Conservation (phyloP, 2,888 invertebrate genomes). For the Tachina fera region DNA sequence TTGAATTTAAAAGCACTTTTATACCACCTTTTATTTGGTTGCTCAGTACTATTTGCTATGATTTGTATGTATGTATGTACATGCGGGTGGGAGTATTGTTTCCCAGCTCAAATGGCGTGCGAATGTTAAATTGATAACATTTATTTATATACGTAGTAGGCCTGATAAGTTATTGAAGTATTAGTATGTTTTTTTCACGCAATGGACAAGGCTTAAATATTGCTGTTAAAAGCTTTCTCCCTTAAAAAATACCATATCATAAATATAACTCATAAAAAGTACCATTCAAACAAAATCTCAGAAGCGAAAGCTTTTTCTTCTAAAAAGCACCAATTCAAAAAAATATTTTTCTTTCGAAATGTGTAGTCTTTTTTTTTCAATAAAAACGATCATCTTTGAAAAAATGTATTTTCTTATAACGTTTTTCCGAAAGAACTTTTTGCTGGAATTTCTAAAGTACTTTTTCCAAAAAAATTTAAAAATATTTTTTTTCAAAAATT, state of each 20-base stretch:
- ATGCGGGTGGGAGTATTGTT: not conserved
- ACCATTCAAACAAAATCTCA: too few species aligned
- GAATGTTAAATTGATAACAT: slow-evolving; percentile 2
- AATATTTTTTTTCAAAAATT: too few species aligned
- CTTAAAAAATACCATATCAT: not conserved
- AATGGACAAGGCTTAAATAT: not conserved
- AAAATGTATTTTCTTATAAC: too few species aligned
- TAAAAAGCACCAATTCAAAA: too few species aligned
- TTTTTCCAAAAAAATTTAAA: too few species aligned
- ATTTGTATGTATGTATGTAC: not conserved
- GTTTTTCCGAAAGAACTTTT: too few species aligned
- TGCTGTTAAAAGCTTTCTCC: not conserved
- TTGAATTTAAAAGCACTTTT: slow-evolving; percentile 49
- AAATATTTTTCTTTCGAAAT: too few species aligned
- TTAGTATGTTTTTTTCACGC: not conserved
- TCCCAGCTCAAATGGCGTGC: slow-evolving; percentile 15
- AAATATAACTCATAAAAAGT: too few species aligned
- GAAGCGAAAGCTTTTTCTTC: too few species aligned
- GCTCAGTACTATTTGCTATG: not conserved
- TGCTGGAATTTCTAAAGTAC: too few species aligned
- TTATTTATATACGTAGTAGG: not conserved
- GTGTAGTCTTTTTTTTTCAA: too few species aligned
- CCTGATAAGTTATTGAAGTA: not conserved
- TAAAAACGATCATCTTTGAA: too few species aligned
- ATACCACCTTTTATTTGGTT: slow-evolving; percentile 31